These are phyloP conservation scores for Pseudobourletiella spinata DNA, from an alignment of 1,140 invertebrate genomes.

Conservation along the genomic window DNA sequence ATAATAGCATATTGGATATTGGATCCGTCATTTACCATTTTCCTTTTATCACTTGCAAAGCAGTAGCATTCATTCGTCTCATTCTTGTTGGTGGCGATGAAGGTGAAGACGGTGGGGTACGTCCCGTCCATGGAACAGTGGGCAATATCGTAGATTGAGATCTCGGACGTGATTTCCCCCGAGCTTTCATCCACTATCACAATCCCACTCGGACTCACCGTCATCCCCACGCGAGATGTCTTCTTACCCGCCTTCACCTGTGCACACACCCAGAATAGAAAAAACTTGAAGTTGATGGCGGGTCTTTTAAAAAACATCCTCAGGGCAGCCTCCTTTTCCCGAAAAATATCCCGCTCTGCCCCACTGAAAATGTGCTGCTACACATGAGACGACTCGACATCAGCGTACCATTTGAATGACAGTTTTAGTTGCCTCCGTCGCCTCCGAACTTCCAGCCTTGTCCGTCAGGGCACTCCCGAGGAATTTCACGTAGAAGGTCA, in stretches of 20 bases:
- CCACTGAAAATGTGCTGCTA: too few species aligned
- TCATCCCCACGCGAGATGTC: constrained; percentile 58
- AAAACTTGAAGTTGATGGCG: too few species aligned
- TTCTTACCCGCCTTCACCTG: constrained; percentile 61
- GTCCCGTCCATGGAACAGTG: constrained; percentile 78
- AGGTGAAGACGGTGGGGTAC: constrained; percentile 75
- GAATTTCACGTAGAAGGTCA: constrained; percentile 63
- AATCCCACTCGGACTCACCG: constrained; percentile 63
- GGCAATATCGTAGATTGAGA: constrained; percentile 80
- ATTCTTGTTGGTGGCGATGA: constrained; percentile 64
- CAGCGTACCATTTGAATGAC: constrained; percentile 56
- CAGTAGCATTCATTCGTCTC: constrained; percentile 77
- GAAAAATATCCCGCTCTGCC: too few species aligned
- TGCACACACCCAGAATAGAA: too few species aligned
- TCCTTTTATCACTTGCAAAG: constrained; percentile 70
- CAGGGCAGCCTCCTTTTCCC: too few species aligned
- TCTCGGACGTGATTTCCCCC: constrained; percentile 59
- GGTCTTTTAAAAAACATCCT: too few species aligned
- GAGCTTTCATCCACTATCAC: constrained; percentile 58
- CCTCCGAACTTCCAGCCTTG: constrained; percentile 51
- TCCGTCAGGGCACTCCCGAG: constrained; percentile 60
- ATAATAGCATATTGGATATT: background rate
- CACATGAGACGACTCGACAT: too few species aligned
- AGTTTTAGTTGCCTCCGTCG: constrained; percentile 58
- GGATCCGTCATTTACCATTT: constrained; percentile 52